phyloP scores from a whole-genome alignment of 2,113 vertebrate genomes.

The Calyptomena viridis region DNA sequence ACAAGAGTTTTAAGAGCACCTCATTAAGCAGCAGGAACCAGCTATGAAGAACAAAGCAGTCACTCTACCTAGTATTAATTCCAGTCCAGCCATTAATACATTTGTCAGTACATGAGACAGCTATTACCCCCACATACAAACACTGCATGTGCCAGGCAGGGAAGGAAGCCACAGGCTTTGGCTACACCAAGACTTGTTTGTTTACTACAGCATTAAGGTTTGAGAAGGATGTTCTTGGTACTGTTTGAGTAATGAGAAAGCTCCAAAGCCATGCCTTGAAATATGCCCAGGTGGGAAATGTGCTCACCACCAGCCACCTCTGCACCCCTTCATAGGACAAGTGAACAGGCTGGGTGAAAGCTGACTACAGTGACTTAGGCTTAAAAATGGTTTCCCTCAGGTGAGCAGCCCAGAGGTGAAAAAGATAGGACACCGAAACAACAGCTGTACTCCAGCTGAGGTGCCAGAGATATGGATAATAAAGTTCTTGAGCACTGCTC shows the following conservation, averaged over 20 bases:
- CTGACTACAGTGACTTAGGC: neutral
- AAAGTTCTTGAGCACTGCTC: neutral
- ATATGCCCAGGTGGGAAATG: neutral
- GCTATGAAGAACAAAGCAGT: constrained; percentile 53
- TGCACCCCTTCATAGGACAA: fast-evolving
- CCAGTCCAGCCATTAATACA: constrained; percentile 49
- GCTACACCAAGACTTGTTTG: constrained; percentile 12
- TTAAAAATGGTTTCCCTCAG: neutral
- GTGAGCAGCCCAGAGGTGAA: neutral
- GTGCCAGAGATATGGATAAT: neutral
- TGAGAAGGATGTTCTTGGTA: neutral
- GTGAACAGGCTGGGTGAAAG: neutral
- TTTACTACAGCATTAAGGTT: constrained; percentile 19
- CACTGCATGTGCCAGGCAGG: constrained; percentile 42
- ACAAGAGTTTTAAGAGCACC: constrained; percentile 58
- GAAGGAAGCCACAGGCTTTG: constrained; percentile 51
- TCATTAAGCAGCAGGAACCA: constrained; percentile 52
- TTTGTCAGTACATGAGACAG: constrained; percentile 48
- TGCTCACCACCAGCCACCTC: neutral
- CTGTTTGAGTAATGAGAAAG: neutral
- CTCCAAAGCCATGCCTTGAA: neutral
- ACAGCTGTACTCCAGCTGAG: neutral
- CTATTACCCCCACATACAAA: constrained; percentile 46
- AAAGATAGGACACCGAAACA: neutral
- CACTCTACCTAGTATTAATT: constrained; percentile 54